Evolutionary conservation across 2,888 invertebrate species (phyloP).

Genomic region (Bembecia ichneumoniformis): DNA sequence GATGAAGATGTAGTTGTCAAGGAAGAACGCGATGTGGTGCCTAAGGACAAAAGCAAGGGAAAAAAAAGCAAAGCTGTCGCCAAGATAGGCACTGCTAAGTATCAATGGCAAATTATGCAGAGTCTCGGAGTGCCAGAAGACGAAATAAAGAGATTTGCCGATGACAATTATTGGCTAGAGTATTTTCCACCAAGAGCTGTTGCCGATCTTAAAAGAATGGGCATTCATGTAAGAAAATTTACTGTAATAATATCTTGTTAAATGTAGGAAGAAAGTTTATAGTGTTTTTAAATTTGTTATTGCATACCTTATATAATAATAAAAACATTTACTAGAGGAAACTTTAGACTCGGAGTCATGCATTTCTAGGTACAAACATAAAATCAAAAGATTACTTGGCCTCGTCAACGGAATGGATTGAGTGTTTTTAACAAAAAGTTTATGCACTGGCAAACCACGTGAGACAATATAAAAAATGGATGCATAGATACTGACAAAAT

Average conservation of each 20-base stretch:
- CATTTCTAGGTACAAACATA: no score
- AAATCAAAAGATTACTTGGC: no score
- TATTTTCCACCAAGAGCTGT: slow-evolving; percentile 96
- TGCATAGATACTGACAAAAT: no score
- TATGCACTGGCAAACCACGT: no score
- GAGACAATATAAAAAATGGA: no score
- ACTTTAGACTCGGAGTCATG: no score
- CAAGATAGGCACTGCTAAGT: slow-evolving; percentile 90
- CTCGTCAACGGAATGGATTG: no score
- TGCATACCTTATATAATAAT: no score
- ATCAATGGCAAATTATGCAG: slow-evolving; percentile 99
- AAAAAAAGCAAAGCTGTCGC: slow-evolving; percentile 97
- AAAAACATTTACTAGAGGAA: no score
- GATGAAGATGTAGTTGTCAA: slow-evolving; percentile 60
- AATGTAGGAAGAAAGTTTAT: not conserved
- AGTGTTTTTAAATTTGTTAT: no score
- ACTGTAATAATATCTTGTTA: not conserved
- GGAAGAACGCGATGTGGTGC: slow-evolving; percentile 70
- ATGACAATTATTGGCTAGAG: slow-evolving; percentile 93
- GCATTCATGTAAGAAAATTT: slow-evolving; percentile 81
- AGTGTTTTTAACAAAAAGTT: no score
- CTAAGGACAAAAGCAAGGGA: slow-evolving; percentile 80
- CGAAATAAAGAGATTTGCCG: slow-evolving; percentile 94
- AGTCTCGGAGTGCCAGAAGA: slow-evolving; percentile 90
- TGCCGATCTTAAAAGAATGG: slow-evolving; percentile 89